Conservation (phyloP, 2,797 vertebrate species). For the Silurus aristotelis region DNA sequence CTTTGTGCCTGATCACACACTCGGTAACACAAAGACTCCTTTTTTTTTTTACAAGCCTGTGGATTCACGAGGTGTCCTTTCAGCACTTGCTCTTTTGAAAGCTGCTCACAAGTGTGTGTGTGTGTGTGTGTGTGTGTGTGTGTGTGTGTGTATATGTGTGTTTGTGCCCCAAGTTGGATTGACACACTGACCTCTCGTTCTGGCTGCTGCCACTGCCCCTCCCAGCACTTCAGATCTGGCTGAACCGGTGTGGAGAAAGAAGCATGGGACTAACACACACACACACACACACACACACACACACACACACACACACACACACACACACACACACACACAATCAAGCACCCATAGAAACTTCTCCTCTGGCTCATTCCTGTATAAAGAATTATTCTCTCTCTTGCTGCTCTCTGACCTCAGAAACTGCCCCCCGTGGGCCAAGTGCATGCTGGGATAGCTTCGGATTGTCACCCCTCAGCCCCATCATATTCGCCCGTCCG, state of each 20-base stretch:
- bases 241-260: constrained; percentile 34
- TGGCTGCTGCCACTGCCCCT: constrained; percentile 62
- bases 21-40: constrained; percentile 44
- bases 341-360: neutral
- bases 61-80: constrained; percentile 44
- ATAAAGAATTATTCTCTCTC: neutral
- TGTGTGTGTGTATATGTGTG: constrained; percentile 43
- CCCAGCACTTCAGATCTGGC: constrained; percentile 48
- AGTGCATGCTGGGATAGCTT: constrained; percentile 30
- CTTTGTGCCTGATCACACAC: constrained; percentile 45
- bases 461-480: neutral
- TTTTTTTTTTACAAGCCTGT: constrained; percentile 39
- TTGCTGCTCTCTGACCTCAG: constrained; percentile 36
- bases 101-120: constrained; percentile 20
- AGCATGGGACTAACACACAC: constrained; percentile 26
- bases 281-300: constrained; percentile 37
- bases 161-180: constrained; percentile 25
- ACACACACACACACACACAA: constrained; percentile 22
- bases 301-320: constrained; percentile 22
- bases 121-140: constrained; percentile 34
- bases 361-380: neutral
- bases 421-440: neutral
- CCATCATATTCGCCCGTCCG: neutral
- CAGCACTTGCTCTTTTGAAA: constrained; percentile 54
- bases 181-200: constrained; percentile 51